These are phyloP conservation scores for Condylura cristata DNA, from an alignment of 2,113 vertebrate species.

Conservation along the genomic window DNA sequence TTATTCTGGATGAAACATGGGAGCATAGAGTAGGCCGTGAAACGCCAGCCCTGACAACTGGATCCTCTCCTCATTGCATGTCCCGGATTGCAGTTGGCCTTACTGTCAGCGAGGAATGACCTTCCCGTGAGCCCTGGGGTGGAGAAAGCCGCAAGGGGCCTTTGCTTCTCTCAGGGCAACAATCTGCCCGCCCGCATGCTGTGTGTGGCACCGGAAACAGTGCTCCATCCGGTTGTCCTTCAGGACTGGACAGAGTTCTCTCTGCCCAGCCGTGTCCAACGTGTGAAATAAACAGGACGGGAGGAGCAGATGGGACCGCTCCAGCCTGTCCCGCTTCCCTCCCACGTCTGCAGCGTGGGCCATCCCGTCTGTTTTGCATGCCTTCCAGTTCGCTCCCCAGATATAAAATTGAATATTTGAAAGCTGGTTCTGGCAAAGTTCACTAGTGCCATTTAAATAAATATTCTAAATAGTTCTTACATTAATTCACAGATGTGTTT, in stretches of 20 bases:
- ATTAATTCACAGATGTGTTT: conserved; percentile 73
- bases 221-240: conserved; percentile 73
- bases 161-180: not conserved
- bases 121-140: no score
- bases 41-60: no score
- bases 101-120: no score
- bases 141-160: no score
- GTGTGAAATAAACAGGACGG: not conserved
- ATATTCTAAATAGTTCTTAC: conserved; percentile 61
- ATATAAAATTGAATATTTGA: conserved; percentile 71
- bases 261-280: conserved; percentile 68
- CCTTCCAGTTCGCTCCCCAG: not conserved
- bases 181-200: not conserved
- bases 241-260: conserved; percentile 75
- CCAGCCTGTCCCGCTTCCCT: conserved; percentile 59
- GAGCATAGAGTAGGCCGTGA: not conserved
- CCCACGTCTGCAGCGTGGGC: not conserved
- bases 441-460: no score
- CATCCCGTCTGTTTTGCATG: conserved; percentile 67
- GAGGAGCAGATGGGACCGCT: conserved; percentile 50
- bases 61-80: no score
- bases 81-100: no score
- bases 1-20: not conserved
- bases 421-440: conserved; percentile 73
- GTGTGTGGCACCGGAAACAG: conserved; percentile 77